phyloP scores from a whole-genome alignment of 2,888 invertebrate genomes.

The Rugalucina vietnamica region DNA sequence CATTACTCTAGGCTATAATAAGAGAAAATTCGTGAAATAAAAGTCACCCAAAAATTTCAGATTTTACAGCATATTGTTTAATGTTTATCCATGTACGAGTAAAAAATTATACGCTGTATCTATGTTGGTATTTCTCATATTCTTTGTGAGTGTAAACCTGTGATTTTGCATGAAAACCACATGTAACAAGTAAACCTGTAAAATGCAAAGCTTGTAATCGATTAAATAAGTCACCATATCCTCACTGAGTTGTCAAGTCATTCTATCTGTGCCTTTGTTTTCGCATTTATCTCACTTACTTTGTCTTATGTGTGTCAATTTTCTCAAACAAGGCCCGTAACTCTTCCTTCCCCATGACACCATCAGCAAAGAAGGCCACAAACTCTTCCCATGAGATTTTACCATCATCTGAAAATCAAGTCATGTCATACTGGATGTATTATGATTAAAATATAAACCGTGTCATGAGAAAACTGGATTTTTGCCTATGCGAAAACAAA shows the following conservation, averaged over 20 bases:
- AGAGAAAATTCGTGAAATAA: too few relatives aligned
- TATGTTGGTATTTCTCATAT: not conserved
- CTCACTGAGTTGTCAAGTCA: too few relatives aligned
- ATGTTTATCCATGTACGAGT: not conserved
- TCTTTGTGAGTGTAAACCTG: not conserved
- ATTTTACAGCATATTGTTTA: not conserved
- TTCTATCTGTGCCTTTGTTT: too few relatives aligned
- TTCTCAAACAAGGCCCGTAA: slow-evolving; percentile 76
- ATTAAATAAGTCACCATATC: too few relatives aligned
- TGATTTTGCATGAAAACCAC: too few relatives aligned
- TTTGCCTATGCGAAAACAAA: not conserved
- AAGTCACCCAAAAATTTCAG: too few relatives aligned
- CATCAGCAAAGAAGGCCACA: slow-evolving; percentile 80
- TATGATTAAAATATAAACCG: not conserved
- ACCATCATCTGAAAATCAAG: slow-evolving; percentile 75
- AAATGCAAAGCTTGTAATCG: too few relatives aligned
- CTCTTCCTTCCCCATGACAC: slow-evolving; percentile 80
- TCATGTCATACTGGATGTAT: not conserved
- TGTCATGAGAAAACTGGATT: not conserved
- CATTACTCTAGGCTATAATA: too few relatives aligned
- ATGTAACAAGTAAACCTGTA: too few relatives aligned
- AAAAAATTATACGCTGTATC: not conserved
- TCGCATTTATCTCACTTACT: slow-evolving; percentile 63
- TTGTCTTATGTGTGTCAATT: slow-evolving; percentile 81
- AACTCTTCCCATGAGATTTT: slow-evolving; percentile 81